Base-by-base conservation (phyloP, 1,140 invertebrate genomes). In the Chrysopa pallens region DNA sequence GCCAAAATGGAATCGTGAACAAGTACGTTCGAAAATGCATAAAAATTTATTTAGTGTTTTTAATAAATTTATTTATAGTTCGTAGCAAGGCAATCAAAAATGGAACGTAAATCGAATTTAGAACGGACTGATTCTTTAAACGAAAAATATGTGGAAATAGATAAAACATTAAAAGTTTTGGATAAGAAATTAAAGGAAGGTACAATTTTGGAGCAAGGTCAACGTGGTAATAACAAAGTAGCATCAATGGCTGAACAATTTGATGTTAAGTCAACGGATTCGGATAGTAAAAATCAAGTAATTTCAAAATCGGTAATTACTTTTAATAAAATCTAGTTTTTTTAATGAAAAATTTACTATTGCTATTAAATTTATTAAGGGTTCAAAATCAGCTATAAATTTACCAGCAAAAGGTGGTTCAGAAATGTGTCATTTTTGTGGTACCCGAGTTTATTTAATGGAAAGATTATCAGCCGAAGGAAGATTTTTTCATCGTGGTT, bases 1-100 rank as follows among this genome's bases (percentile, higher is more conserved):
- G 17, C 87, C 86, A 31, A 89, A 87, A 57, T 91, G 87, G 87
- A 88, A 81, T 62, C 71, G 77, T 50, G 82, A 90, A 56, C 81
- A 84, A 58, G 70, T 73, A 48, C 52, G 63, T 42, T 39, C 11
- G 5, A 31, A 29, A 43, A 6, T 29, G 12, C 15, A 28, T 29
- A n/a, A 13, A 28, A 38, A 43, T 36, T 44, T 2, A 40, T 33
- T 40, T 31, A 28, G 17, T 37, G 12, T 31, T 38, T 29, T 48
- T 44, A 57, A 60, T 55, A 4, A 4, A 48, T 50, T 61, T 61
- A n/a, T 46, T 51, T 62, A 48, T 59, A 86, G 76, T 84, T 86
- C 60, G 68, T 80, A 56, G 82, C 79, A 37, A 74, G 85, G 36
- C 82, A 88, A 61, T 74, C 71, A 42, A 80, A 81, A 61, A 76